Conservation (phyloP, 1,140 invertebrate genomes). For the Maniola jurtina region DNA sequence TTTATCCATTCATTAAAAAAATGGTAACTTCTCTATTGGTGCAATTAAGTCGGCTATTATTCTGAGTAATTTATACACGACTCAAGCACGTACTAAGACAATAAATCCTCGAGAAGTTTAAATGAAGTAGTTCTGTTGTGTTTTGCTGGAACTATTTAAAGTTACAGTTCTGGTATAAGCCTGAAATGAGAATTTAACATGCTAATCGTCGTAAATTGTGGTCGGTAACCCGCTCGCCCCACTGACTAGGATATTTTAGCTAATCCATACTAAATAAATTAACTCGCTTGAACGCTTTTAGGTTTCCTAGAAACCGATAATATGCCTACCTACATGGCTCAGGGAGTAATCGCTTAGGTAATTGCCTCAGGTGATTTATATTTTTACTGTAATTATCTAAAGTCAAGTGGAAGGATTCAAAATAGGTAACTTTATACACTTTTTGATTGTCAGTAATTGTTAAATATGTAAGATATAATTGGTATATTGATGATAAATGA, state of each 20-base stretch:
- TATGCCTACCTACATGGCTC: neutral
- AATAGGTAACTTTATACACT: too few relatives aligned
- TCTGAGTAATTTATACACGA: neutral
- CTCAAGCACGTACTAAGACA: constrained; percentile 3
- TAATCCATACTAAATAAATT: neutral
- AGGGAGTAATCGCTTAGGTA: too few relatives aligned
- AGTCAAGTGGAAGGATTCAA: too few relatives aligned
- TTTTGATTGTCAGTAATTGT: too few relatives aligned
- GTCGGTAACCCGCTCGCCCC: neutral
- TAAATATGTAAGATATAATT: too few relatives aligned
- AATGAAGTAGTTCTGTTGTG: constrained; percentile 7
- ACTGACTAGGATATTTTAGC: neutral
- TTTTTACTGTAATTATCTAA: too few relatives aligned
- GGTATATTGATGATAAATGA: too few relatives aligned
- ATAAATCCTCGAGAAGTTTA: constrained; percentile 13
- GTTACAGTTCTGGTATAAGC: constrained; percentile 1
- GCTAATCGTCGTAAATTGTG: constrained; percentile 11
- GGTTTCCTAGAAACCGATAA: neutral
- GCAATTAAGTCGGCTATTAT: neutral
- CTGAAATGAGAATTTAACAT: constrained; percentile 14
- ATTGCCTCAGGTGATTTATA: too few relatives aligned
- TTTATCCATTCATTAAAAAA: too few relatives aligned
- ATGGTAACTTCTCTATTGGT: neutral
- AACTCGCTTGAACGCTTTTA: neutral
- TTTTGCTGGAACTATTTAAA: constrained; percentile 12